These are phyloP conservation scores for Leptopilina clavipes DNA, from an alignment of 1,140 invertebrate genomes.

Conservation along the genomic window DNA sequence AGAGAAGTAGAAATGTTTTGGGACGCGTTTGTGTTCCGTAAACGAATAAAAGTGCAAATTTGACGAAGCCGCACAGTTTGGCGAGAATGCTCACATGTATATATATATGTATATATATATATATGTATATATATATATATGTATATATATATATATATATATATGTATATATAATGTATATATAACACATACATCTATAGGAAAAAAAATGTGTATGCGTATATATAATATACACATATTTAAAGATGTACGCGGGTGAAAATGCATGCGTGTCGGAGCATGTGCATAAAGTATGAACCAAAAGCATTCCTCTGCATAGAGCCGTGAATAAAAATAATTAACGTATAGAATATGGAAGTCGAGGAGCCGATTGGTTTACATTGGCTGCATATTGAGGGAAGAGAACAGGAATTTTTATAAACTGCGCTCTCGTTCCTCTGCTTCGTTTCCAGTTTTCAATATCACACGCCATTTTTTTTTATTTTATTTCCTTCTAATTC, in stretches of 20 bases:
- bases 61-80: slow-evolving; percentile 23
- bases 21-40: slow-evolving; percentile 10
- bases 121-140: too few relatives aligned
- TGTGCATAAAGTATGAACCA: slow-evolving; percentile 30
- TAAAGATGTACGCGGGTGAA: neutral
- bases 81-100: slow-evolving; percentile 5
- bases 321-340: slow-evolving; percentile 35
- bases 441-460: neutral
- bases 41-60: slow-evolving; percentile 35
- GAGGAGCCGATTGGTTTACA: slow-evolving; percentile 31
- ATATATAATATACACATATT: neutral
- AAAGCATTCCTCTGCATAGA: slow-evolving; percentile 28
- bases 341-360: slow-evolving; percentile 13
- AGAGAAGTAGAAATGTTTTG: slow-evolving; percentile 4
- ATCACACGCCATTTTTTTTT: neutral
- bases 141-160: neutral
- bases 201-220: too few relatives aligned
- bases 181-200: too few relatives aligned
- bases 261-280: slow-evolving; percentile 15
- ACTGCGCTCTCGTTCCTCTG: neutral
- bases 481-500: neutral
- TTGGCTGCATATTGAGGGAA: neutral
- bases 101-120: too few relatives aligned
- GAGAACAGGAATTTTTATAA: neutral
- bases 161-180: too few relatives aligned